phyloP scores from a whole-genome alignment of 2,113 vertebrate genomes.

The Microcebus lehilahytsara region DNA sequence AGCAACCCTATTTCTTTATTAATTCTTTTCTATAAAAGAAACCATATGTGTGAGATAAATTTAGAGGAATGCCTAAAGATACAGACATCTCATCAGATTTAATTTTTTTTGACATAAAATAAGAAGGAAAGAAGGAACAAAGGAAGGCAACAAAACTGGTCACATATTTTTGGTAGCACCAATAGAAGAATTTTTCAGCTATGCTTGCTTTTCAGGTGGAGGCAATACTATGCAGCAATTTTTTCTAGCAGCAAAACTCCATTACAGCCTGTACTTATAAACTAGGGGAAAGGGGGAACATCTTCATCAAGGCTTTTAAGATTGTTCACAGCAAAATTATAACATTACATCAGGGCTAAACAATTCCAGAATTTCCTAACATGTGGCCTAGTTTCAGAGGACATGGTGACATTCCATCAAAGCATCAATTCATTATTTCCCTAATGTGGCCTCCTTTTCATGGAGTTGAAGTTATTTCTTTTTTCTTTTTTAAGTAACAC shows the following conservation, averaged over 20 bases:
- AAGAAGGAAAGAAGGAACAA: neutral
- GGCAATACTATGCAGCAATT: neutral
- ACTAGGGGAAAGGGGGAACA: neutral
- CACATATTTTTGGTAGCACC: neutral
- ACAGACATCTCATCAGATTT: neutral
- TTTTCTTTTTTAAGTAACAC: neutral
- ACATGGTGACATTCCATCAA: slow-evolving; percentile 48
- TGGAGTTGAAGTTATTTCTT: neutral
- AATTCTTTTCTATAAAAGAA: slow-evolving; percentile 25
- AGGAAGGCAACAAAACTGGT: neutral
- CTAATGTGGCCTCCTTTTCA: slow-evolving; percentile 35
- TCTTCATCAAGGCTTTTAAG: slow-evolving; percentile 30
- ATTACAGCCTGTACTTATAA: neutral
- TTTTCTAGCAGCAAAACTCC: neutral
- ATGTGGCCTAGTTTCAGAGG: slow-evolving; percentile 50
- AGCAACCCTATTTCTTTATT: neutral
- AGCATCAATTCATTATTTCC: slow-evolving; percentile 54
- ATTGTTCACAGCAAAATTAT: slow-evolving; percentile 25
- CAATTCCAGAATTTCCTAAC: slow-evolving; percentile 63
- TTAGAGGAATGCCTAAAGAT: neutral
- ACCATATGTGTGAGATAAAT: neutral
- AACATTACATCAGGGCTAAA: slow-evolving; percentile 44
- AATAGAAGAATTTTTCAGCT: neutral
- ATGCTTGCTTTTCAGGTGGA: neutral
- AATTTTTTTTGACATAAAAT: neutral